A percentile compares a stretch with the other conserved stretches of the same genome.
These are phyloP conservation scores for Caiman crocodilus DNA, from an alignment of 2,797 vertebrate species.

Conservation along the genomic window DNA sequence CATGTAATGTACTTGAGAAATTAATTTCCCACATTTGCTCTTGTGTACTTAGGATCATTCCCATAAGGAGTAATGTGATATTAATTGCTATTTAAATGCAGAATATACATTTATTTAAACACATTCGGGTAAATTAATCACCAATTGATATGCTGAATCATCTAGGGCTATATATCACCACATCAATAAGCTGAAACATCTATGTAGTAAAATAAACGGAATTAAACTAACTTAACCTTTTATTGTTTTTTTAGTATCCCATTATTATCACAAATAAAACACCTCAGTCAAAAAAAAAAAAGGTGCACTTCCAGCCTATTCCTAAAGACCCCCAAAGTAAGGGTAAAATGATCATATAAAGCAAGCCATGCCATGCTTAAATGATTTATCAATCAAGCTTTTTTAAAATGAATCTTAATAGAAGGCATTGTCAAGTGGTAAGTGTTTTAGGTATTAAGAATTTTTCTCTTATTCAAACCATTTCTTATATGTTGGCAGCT, in stretches of 20 bases:
- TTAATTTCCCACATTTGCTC: not conserved
- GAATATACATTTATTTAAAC: not conserved
- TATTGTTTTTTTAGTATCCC: not conserved
- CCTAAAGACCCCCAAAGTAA: no score
- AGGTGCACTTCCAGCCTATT: no score
- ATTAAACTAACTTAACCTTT: not conserved
- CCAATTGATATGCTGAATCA: not conserved
- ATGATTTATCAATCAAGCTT: conserved; percentile 59
- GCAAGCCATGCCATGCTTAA: conserved; percentile 47
- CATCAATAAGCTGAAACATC: not conserved
- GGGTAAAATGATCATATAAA: conserved; percentile 57
- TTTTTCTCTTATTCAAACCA: conserved; percentile 16
- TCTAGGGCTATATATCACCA: accelerated
- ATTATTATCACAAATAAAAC: not conserved
- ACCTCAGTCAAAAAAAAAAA: not conserved
- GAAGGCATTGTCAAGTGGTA: conserved; percentile 35
- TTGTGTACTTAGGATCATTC: not conserved
- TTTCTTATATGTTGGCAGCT: conserved; percentile 22
- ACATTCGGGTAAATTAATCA: not conserved
- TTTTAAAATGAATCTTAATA: conserved; percentile 50
- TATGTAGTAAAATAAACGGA: not conserved
- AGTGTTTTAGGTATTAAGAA: conserved; percentile 45
- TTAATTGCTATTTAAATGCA: not conserved
- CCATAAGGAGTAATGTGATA: not conserved
- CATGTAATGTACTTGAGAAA: accelerated